Conservation (phyloP, 2,113 vertebrate species). For the Sturnira hondurensis region DNA sequence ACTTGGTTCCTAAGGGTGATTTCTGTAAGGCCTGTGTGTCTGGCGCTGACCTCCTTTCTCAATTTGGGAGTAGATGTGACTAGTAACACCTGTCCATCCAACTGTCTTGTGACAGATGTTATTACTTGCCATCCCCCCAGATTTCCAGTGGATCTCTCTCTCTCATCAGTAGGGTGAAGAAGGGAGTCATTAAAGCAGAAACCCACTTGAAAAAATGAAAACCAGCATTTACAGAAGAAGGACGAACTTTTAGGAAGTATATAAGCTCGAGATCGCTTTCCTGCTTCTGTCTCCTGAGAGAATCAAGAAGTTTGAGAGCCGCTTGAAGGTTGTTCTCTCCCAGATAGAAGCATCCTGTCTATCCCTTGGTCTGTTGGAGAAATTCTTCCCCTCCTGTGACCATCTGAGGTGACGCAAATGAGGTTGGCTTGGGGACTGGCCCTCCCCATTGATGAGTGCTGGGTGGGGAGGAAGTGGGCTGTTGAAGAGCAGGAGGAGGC, state of each 20-base stretch:
- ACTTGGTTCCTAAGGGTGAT: too few species aligned
- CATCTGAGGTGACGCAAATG: not conserved
- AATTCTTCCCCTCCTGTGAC: not conserved
- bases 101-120: not conserved
- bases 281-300: not conserved
- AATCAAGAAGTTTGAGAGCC: not conserved
- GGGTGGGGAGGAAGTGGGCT: not conserved
- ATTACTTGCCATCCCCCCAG: not conserved
- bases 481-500: not conserved
- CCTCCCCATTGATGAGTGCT: not conserved
- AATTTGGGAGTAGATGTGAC: not conserved
- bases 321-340: not conserved
- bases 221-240: not conserved
- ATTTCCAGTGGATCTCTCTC: too few species aligned
- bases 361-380: not conserved
- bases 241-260: not conserved
- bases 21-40: not conserved
- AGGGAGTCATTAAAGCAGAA: too few species aligned
- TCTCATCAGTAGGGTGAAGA: too few species aligned
- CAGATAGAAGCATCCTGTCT: not conserved
- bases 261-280: not conserved
- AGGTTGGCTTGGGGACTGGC: not conserved
- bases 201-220: not conserved
- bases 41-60: not conserved
- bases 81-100: not conserved